Conservation (phyloP, 1,140 invertebrate genomes). For the Centruroides sculpturatus region DNA sequence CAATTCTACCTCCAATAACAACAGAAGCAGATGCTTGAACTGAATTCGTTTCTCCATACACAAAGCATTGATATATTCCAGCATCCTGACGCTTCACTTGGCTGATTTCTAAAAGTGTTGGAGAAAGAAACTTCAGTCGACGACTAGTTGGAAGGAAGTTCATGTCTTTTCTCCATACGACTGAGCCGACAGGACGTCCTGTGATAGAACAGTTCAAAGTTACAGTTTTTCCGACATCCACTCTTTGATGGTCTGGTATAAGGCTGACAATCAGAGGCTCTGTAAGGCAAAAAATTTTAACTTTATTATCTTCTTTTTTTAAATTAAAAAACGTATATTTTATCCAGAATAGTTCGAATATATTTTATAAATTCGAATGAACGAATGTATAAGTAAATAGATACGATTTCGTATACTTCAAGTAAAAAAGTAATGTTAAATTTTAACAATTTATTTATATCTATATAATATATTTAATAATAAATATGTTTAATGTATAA, state of each 20-base stretch:
- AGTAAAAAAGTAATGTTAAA: no score
- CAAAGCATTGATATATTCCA: slow-evolving; percentile 95
- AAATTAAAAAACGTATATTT: not conserved
- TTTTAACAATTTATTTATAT: no score
- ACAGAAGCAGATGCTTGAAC: slow-evolving; percentile 29
- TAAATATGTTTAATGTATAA: no score
- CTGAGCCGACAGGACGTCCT: slow-evolving; percentile 55
- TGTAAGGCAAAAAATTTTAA: slow-evolving; percentile 4
- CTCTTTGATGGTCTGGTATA: slow-evolving; percentile 69
- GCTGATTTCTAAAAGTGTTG: slow-evolving; percentile 22
- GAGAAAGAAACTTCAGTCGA: slow-evolving; percentile 3
- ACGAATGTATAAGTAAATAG: not conserved
- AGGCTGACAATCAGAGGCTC: slow-evolving; percentile 4
- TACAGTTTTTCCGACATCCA: slow-evolving; percentile 83
- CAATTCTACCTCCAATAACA: slow-evolving; percentile 28
- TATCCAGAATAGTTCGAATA: not conserved
- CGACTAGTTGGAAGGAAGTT: slow-evolving; percentile 1
- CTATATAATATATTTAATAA: no score
- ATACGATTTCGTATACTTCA: no score
- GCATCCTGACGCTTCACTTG: slow-evolving; percentile 85
- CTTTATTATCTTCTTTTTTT: not conserved
- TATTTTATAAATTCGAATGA: not conserved
- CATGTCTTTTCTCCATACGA: slow-evolving; percentile 40
- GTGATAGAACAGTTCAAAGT: slow-evolving; percentile 84
- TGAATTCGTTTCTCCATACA: slow-evolving; percentile 83